A percentile compares a stretch with the other conserved stretches of the same genome.
Conservation (phyloP, 2,888 invertebrate genomes). For the Lapara coniferarum region DNA sequence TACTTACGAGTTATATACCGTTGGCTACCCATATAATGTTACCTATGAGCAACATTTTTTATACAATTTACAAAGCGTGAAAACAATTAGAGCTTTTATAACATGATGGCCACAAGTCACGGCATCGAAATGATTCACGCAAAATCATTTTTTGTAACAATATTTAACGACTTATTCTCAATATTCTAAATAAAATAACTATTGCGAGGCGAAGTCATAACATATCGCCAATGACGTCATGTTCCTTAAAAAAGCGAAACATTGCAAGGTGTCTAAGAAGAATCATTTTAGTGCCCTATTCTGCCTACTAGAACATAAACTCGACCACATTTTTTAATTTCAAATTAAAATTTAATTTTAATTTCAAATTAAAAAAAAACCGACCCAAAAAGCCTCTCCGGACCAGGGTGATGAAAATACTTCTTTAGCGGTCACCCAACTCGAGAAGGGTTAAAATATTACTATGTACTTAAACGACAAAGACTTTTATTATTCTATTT, state of each 20-base stretch:
- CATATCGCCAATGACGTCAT: slow-evolving; percentile 35
- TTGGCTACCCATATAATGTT: slow-evolving; percentile 12
- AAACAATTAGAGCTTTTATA: slow-evolving; percentile 23
- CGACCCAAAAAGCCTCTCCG: no score
- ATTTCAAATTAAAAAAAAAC: no score
- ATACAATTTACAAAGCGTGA: slow-evolving; percentile 20
- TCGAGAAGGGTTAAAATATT: no score
- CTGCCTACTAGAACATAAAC: background rate
- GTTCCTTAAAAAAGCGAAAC: slow-evolving; percentile 22
- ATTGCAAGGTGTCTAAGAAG: background rate
- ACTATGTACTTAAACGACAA: no score
- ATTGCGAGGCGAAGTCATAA: slow-evolving; percentile 29
- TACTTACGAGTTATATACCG: background rate
- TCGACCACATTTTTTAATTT: no score
- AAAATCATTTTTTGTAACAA: slow-evolving; percentile 6
- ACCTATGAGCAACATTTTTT: slow-evolving; percentile 18
- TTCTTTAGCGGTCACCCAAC: no score
- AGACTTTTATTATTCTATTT: no score
- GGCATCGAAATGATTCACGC: slow-evolving; percentile 14
- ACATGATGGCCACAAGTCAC: slow-evolving; percentile 15
- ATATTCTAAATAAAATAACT: background rate
- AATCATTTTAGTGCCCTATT: no score
- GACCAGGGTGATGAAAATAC: no score
- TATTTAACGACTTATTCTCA: background rate
- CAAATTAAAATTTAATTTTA: no score